These are phyloP conservation scores for Planiliza haematocheilus DNA, from an alignment of 2,113 vertebrate genomes.

Conservation along the genomic window DNA sequence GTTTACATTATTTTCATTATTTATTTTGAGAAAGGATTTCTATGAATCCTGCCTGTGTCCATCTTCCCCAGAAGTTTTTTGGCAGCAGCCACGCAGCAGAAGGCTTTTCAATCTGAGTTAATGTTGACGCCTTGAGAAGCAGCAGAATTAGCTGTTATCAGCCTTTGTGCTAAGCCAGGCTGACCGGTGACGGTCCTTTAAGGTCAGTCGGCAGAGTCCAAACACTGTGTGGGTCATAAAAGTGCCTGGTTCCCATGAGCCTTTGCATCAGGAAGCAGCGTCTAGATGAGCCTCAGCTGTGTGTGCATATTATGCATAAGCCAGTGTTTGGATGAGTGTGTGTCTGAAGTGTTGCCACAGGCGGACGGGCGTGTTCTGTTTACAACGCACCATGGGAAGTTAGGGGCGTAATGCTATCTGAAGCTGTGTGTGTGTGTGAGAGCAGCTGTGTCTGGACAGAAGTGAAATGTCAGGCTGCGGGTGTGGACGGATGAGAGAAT, in stretches of 20 bases:
- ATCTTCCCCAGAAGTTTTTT: too few species aligned
- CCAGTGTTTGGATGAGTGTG: conserved; percentile 34
- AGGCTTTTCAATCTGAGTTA: too few species aligned
- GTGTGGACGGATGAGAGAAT: conserved; percentile 55
- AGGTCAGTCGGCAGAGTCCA: conserved; percentile 43
- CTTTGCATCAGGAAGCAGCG: conserved; percentile 55
- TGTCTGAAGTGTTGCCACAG: conserved; percentile 68
- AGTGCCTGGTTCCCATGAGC: conserved; percentile 37
- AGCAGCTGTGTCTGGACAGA: conserved; percentile 49
- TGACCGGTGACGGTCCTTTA: conserved; percentile 16
- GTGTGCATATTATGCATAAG: conserved; percentile 40
- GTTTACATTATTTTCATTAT: too few species aligned
- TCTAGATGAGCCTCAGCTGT: conserved; percentile 57
- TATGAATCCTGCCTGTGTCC: too few species aligned
- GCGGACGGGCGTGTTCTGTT: conserved; percentile 74
- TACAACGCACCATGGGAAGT: conserved; percentile 74
- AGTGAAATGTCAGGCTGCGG: conserved; percentile 50
- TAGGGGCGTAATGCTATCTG: conserved; percentile 60
- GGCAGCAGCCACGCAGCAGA: too few species aligned
- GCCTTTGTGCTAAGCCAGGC: neutral
- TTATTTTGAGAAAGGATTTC: too few species aligned
- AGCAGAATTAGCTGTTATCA: too few species aligned
- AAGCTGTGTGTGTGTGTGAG: neutral
- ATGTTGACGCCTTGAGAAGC: too few species aligned
- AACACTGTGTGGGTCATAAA: conserved; percentile 43